phyloP scores from a whole-genome alignment of 1,140 invertebrate species.

The Pachypeltis micranthus region DNA sequence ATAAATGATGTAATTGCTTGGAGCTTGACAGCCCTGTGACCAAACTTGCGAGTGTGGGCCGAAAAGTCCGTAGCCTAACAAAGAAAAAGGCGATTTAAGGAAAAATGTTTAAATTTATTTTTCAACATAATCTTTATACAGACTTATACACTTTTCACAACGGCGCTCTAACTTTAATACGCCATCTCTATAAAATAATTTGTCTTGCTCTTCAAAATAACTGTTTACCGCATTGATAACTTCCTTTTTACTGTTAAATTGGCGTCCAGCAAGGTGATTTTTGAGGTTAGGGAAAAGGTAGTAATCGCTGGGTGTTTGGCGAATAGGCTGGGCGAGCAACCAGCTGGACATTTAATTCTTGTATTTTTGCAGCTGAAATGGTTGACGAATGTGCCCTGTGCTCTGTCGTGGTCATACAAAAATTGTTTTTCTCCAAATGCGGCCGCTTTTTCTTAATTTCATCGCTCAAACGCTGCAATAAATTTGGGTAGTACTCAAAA shows the following conservation, averaged over 20 bases:
- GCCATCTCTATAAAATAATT: neutral
- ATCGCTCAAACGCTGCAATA: conserved; percentile 6
- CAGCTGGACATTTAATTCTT: neutral
- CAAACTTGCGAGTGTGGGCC: neutral
- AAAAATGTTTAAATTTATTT: no score
- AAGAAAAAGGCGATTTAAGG: no score
- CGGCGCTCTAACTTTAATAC: neutral
- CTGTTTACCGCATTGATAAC: neutral
- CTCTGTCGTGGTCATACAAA: conserved; percentile 14
- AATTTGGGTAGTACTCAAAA: no score
- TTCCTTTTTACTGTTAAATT: neutral
- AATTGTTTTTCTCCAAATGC: conserved; percentile 17
- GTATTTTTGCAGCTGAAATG: neutral
- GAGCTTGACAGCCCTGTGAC: no score
- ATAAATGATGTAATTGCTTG: no score
- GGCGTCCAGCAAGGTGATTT: neutral
- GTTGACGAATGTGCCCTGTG: neutral
- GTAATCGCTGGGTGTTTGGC: neutral
- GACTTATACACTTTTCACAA: no score
- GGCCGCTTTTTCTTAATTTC: no score
- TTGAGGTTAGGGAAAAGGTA: neutral
- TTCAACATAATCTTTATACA: no score
- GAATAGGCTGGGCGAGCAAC: neutral
- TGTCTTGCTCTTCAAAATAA: neutral
- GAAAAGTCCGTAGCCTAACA: conserved; percentile 1